phyloP scores from a whole-genome alignment of 2,888 invertebrate species.

The Sinelater perroti region DNA sequence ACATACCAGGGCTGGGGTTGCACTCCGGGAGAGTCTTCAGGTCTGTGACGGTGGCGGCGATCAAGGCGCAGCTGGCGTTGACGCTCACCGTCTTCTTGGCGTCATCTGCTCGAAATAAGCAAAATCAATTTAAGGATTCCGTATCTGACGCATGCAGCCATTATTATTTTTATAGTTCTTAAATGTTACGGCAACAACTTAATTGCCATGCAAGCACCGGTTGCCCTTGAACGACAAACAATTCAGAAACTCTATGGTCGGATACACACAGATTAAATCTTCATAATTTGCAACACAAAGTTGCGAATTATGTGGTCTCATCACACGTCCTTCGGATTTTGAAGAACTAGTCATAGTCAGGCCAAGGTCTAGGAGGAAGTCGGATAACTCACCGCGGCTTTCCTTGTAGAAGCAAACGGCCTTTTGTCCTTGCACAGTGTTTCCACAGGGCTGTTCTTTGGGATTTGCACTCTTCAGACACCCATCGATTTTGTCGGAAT shows the following conservation, averaged over 20 bases:
- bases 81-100: conserved; percentile 8
- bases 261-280: background rate
- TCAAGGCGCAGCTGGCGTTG: conserved; percentile 4
- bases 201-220: background rate
- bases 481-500: conserved; percentile 18
- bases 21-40: background rate
- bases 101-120: conserved; percentile 2
- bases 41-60: background rate
- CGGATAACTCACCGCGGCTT: conserved; percentile 1
- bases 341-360: background rate
- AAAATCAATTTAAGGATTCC: background rate
- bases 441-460: conserved; percentile 8
- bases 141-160: background rate
- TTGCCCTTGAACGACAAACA: background rate
- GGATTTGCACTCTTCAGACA: conserved; percentile 14
- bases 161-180: background rate
- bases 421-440: background rate
- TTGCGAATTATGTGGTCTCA: too few species aligned
- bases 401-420: conserved; percentile 11
- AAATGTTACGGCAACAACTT: background rate
- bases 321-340: too few species aligned
- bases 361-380: too few species aligned
- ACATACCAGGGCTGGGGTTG: background rate
- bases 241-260: background rate
- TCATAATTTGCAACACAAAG: background rate